These are phyloP conservation scores for Notolepis coatsorum DNA, from an alignment of 2,797 vertebrate genomes.

Conservation along the genomic window DNA sequence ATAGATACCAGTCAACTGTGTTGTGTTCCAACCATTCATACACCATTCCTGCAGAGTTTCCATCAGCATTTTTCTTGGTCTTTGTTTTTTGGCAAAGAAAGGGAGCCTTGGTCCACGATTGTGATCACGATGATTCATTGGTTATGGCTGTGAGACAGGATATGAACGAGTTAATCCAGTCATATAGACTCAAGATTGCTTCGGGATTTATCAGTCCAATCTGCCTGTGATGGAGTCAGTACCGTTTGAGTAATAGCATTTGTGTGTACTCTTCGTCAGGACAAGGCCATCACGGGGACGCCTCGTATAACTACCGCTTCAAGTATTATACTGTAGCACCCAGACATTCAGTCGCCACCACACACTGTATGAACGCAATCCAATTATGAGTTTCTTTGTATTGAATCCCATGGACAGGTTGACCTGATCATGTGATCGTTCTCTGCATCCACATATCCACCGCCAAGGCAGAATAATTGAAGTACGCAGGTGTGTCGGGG, in stretches of 20 bases:
- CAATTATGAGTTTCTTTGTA: constrained; percentile 37
- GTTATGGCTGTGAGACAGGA: neutral
- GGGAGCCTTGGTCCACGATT: neutral
- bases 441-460: constrained; percentile 8
- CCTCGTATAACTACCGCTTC: constrained; percentile 11
- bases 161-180: neutral
- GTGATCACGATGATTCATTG: neutral
- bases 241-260: neutral
- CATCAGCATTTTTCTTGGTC: neutral
- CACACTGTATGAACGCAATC: constrained; percentile 27
- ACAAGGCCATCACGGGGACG: constrained; percentile 7
- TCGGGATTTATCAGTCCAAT: neutral
- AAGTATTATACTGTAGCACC: constrained; percentile 29
- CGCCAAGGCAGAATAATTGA: constrained; percentile 1
- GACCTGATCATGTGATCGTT: constrained; percentile 44
- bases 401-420: constrained; percentile 16
- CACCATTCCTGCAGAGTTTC: neutral
- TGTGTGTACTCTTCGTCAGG: neutral
- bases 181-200: neutral
- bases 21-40: neutral
- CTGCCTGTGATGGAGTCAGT: constrained; percentile 14
- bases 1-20: neutral
- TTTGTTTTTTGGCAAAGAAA: neutral
- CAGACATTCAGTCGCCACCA: constrained; percentile 13
- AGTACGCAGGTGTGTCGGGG: constrained; percentile 29